Conservation (phyloP, 2,797 vertebrate genomes). For the Kryptopterus vitreolus region DNA sequence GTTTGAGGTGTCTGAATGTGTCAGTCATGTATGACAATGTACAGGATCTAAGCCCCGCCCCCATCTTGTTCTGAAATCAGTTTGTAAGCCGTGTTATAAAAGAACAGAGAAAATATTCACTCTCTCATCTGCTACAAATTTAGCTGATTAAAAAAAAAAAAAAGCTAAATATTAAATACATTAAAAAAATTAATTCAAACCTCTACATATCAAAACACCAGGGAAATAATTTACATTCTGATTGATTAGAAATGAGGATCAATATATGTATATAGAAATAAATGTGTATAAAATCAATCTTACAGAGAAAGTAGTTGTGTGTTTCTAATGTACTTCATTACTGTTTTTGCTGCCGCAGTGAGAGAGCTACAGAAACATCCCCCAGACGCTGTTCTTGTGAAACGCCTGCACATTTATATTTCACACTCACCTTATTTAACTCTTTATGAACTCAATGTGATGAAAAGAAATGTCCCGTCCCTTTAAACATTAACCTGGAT, state of each 20-base stretch:
- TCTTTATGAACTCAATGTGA: background rate
- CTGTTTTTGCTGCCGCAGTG: background rate
- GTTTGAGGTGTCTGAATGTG: too few species aligned
- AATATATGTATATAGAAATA: too few species aligned
- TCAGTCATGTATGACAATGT: too few species aligned
- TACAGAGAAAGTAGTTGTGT: background rate
- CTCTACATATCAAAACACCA: background rate
- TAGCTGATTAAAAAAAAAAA: too few species aligned
- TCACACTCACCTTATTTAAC: background rate
- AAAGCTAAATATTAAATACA: too few species aligned
- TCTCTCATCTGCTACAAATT: too few species aligned
- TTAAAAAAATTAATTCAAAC: too few species aligned
- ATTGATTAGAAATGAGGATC: background rate
- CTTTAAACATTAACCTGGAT: background rate
- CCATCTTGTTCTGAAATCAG: background rate
- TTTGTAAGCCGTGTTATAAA: background rate
- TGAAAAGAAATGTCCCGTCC: too few species aligned
- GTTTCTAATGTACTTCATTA: background rate
- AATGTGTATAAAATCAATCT: background rate
- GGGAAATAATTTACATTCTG: background rate
- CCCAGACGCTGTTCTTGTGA: background rate
- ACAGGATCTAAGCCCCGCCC: too few species aligned
- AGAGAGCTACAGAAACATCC: background rate
- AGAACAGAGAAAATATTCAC: too few species aligned
- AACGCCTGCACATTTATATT: background rate